phyloP scores from a whole-genome alignment of 2,888 invertebrate species.

The Mesorhabditis sp. region DNA sequence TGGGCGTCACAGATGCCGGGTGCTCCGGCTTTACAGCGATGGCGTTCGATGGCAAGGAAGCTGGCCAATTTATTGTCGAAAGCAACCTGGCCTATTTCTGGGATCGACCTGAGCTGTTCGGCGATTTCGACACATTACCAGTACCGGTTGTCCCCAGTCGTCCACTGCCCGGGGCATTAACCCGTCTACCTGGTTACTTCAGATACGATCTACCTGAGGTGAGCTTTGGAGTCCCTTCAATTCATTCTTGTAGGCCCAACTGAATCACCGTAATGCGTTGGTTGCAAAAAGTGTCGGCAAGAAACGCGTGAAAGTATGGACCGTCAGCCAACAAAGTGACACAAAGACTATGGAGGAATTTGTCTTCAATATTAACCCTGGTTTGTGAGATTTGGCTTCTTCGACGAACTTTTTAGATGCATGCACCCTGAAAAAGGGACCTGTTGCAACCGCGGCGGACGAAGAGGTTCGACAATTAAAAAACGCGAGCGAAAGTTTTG shows the following conservation, averaged over 20 bases:
- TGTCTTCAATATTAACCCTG: not conserved
- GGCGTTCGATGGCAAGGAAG: not conserved
- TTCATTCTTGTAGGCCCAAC: not conserved
- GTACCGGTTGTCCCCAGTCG: not conserved
- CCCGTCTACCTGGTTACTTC: not conserved
- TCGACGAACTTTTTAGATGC: not conserved
- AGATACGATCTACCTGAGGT: not conserved
- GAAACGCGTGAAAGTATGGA: not conserved
- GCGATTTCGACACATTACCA: not conserved
- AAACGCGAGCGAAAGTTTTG: not conserved
- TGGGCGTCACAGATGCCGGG: not conserved
- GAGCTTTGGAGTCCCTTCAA: not conserved
- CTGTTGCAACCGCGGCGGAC: not conserved
- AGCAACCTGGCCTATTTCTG: not conserved
- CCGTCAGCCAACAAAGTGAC: constrained; percentile 1
- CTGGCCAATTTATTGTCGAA: not conserved
- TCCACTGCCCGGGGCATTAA: not conserved
- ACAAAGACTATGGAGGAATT: not conserved
- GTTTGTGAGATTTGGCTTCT: not conserved
- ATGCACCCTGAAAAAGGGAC: not conserved
- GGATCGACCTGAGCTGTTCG: not conserved
- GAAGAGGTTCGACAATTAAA: not conserved
- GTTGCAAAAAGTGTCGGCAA: not conserved
- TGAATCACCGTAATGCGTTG: not conserved
- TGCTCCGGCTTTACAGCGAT: not conserved